Conservation (phyloP, 2,113 vertebrate genomes). For the Cromileptes altivelis region DNA sequence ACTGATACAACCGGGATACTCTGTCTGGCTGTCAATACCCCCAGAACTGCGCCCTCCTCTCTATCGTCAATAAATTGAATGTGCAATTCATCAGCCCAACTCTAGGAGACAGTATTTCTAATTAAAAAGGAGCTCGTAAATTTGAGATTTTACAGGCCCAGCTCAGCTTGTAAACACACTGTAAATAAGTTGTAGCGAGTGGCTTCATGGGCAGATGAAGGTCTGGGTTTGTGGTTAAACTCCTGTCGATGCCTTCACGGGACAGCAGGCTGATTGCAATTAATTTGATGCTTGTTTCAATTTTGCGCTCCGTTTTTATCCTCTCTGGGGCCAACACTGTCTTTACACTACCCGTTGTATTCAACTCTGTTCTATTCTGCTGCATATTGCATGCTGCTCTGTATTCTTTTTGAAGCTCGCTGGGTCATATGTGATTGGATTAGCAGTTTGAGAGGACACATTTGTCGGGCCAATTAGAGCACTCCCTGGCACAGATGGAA, state of each 20-base stretch:
- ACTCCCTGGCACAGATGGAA: conserved; percentile 79
- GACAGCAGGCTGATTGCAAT: conserved; percentile 31
- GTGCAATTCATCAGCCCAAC: conserved; percentile 85
- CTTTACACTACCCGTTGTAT: background rate
- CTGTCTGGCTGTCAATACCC: conserved; percentile 63
- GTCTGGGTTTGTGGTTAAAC: conserved; percentile 62
- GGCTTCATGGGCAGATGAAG: conserved; percentile 71
- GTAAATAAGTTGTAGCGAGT: conserved; percentile 73
- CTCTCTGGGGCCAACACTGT: background rate
- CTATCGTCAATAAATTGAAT: conserved; percentile 77
- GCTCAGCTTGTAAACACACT: conserved; percentile 80
- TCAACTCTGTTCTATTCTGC: background rate
- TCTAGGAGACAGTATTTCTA: conserved; percentile 88
- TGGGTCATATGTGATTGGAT: conserved; percentile 75
- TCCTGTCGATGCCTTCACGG: conserved; percentile 54
- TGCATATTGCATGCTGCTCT: conserved; percentile 12
- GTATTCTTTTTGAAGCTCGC: conserved; percentile 53
- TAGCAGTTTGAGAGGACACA: conserved; percentile 73
- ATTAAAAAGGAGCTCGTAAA: conserved; percentile 90
- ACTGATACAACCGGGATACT: conserved; percentile 43
- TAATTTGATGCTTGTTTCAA: conserved; percentile 10
- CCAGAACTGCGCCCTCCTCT: conserved; percentile 65
- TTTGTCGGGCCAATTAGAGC: conserved; percentile 80
- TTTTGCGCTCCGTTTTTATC: conserved; percentile 1
- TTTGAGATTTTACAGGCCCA: conserved; percentile 84